Evolutionary conservation across 2,113 vertebrate genomes (phyloP).

Genomic region (Oceanites oceanicus): DNA sequence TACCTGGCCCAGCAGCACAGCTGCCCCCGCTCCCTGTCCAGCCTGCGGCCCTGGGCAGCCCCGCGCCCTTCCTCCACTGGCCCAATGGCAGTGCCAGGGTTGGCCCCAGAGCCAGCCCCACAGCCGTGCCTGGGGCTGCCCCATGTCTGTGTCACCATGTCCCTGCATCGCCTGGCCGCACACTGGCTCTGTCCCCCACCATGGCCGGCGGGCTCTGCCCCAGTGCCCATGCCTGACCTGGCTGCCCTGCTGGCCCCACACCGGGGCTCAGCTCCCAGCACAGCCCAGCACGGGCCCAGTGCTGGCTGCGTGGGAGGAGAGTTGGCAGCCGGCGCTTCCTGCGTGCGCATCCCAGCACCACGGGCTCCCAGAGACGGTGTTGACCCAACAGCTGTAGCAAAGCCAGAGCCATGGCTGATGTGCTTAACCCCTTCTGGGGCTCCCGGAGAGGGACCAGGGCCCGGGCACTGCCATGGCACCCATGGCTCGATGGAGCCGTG

Average conservation of each 20-base stretch:
- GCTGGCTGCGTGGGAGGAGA: slow-evolving; percentile 13
- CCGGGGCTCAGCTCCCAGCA: background rate
- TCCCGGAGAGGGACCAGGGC: accelerated
- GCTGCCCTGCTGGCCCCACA: background rate
- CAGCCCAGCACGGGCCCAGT: background rate
- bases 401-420: background rate
- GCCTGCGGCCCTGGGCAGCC: background rate
- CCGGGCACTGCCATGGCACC: accelerated
- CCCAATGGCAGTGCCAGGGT: background rate
- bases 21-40: background rate
- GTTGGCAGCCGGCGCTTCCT: slow-evolving; percentile 1
- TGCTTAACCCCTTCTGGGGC: background rate
- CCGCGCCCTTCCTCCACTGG: accelerated
- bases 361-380: background rate
- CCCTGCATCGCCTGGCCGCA: accelerated
- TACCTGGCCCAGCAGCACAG: background rate
- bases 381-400: background rate
- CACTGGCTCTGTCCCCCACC: background rate
- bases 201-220: background rate
- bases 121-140: background rate
- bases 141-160: background rate
- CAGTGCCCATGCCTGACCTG: background rate
- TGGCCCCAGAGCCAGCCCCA: background rate
- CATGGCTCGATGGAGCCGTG: accelerated
- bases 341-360: background rate